Percentiles rank a stretch among this genome's conserved stretches.
phyloP scores from a whole-genome alignment of 2,888 invertebrate species.

The Drosophila falleni region DNA sequence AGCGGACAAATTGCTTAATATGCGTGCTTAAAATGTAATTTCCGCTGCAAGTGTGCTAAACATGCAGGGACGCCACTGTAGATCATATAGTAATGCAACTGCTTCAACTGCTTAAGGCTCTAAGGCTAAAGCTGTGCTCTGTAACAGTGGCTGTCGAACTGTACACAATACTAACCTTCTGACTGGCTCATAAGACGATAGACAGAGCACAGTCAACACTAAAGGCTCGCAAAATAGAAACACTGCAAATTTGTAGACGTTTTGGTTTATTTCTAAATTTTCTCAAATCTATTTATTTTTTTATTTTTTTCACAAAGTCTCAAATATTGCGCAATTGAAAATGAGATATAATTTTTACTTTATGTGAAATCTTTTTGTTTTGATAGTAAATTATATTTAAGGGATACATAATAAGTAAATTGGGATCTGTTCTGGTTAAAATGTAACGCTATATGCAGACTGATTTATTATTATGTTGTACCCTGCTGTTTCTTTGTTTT shows the following conservation, averaged over 20 bases:
- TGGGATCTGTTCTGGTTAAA: neutral
- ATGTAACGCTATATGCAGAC: slow-evolving; percentile 16
- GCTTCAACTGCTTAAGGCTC: too few relatives aligned
- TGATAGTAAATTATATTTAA: neutral
- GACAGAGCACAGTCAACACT: too few relatives aligned
- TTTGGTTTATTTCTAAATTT: too few relatives aligned
- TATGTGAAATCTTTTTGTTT: too few relatives aligned
- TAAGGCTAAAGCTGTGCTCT: neutral
- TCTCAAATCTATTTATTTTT: too few relatives aligned
- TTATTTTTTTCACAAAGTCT: too few relatives aligned
- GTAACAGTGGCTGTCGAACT: slow-evolving; percentile 5
- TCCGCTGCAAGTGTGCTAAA: slow-evolving; percentile 48
- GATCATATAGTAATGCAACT: neutral
- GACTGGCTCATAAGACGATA: too few relatives aligned
- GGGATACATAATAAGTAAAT: neutral
- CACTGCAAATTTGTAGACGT: too few relatives aligned
- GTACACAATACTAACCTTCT: neutral
- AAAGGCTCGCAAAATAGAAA: too few relatives aligned
- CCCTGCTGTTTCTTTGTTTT: slow-evolving; percentile 26
- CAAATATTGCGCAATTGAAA: too few relatives aligned
- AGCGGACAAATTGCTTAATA: slow-evolving; percentile 65
- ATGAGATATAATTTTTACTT: too few relatives aligned
- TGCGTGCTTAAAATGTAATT: slow-evolving; percentile 43
- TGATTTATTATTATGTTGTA: slow-evolving; percentile 32
- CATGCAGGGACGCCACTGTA: slow-evolving; percentile 34